Evolutionary conservation across 2,797 vertebrate genomes (phyloP).

Genomic region (Tangara arthus): DNA sequence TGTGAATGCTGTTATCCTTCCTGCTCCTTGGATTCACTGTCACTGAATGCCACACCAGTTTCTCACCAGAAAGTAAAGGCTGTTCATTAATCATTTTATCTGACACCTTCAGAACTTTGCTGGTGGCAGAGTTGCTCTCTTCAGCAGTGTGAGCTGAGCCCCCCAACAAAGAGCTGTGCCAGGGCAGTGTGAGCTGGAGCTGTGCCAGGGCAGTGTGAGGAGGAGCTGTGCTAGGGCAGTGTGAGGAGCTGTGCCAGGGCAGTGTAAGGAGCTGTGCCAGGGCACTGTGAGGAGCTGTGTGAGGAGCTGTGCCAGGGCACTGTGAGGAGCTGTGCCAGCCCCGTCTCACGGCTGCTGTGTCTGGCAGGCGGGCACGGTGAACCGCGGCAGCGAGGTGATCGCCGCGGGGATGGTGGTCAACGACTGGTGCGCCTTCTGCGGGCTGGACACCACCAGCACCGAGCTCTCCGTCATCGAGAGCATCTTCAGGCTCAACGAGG

Average conservation of each 20-base stretch:
- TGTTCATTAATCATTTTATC: neutral
- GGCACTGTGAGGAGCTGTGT: neutral
- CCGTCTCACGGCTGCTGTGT: neutral
- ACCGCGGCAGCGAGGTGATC: constrained; percentile 94
- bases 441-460: constrained; percentile 95
- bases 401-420: constrained; percentile 95
- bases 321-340: rapidly evolving
- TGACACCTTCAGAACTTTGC: neutral
- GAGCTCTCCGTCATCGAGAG: constrained; percentile 98
- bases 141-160: neutral
- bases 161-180: neutral
- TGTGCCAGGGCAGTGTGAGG: no score
- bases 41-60: neutral
- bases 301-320: no score
- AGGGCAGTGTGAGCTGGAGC: no score
- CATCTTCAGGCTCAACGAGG: constrained; percentile 89
- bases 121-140: neutral
- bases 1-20: neutral
- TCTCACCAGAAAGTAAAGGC: neutral
- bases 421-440: constrained; percentile 97
- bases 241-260: neutral
- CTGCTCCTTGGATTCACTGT: neutral
- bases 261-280: neutral
- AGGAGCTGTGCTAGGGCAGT: no score
- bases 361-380: constrained; percentile 92